phyloP scores from a whole-genome alignment of 30 jellyfish, hydroid and myxozoan genomes.

The Cassiopea andromeda region DNA sequence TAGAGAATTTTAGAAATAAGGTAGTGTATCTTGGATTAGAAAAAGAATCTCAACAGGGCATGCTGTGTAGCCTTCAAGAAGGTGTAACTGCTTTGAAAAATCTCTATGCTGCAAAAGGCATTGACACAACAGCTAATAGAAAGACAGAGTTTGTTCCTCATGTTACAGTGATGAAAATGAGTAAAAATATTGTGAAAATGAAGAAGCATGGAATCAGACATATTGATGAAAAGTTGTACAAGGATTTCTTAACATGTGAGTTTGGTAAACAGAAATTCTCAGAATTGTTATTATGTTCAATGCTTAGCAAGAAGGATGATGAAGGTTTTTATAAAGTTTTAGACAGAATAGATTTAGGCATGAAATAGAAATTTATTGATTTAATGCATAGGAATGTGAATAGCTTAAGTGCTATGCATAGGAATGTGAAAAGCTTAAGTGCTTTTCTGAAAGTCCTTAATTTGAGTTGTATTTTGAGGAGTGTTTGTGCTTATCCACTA shows the following conservation, averaged over 20 bases:
- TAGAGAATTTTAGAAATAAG: constrained; percentile 36
- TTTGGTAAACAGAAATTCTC: constrained; percentile 67
- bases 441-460: not conserved
- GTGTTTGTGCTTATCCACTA: no score
- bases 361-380: not conserved
- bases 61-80: constrained; percentile 1
- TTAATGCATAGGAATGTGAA: not conserved
- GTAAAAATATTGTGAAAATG: constrained; percentile 37
- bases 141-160: constrained; percentile 67
- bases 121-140: constrained; percentile 5
- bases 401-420: not conserved
- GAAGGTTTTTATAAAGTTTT: constrained; percentile 72
- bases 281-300: constrained; percentile 66
- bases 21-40: constrained; percentile 60
- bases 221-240: constrained; percentile 29
- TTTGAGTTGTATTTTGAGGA: no score
- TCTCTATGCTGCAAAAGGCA: not conserved
- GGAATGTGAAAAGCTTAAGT: not conserved
- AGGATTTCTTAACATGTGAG: not conserved
- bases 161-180: constrained; percentile 76
- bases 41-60: constrained; percentile 13
- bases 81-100: constrained; percentile 9
- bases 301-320: constrained; percentile 58
- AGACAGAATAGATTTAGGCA: constrained; percentile 26
- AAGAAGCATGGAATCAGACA: constrained; percentile 67